phyloP scores from a whole-genome alignment of 2,113 vertebrate genomes.

The Cyprinus carpio region DNA sequence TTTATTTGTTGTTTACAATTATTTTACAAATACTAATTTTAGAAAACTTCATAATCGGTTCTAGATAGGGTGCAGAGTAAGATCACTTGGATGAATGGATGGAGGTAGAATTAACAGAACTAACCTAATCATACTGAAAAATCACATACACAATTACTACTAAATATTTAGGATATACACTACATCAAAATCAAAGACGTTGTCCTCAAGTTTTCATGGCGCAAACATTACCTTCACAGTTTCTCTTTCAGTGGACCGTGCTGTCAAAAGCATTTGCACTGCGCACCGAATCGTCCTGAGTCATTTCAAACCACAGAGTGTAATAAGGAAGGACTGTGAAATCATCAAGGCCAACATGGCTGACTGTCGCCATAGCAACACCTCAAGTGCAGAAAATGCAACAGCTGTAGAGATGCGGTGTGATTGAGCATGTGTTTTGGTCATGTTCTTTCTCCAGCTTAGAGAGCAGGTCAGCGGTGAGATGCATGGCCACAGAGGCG shows the following conservation, averaged over 20 bases:
- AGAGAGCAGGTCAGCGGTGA: constrained; percentile 5
- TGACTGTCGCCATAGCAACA: constrained; percentile 70
- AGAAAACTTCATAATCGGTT: neutral
- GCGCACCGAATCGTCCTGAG: constrained; percentile 64
- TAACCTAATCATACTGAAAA: neutral
- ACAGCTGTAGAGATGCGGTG: constrained; percentile 67
- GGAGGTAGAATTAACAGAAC: neutral
- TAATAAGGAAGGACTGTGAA: constrained; percentile 54
- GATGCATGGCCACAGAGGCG: neutral
- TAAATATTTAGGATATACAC: neutral
- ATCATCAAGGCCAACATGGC: constrained; percentile 52
- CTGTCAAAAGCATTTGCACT: constrained; percentile 62
- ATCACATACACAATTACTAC: neutral
- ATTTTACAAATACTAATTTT: too few species aligned
- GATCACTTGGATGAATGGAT: neutral
- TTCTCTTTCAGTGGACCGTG: neutral
- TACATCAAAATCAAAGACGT: neutral
- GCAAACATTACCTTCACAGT: constrained; percentile 2
- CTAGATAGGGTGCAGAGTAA: neutral
- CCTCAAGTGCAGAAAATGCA: constrained; percentile 52
- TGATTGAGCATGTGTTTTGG: constrained; percentile 71
- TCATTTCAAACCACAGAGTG: constrained; percentile 59
- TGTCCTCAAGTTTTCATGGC: constrained; percentile 6
- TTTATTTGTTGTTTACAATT: too few species aligned
- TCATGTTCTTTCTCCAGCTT: constrained; percentile 39